Evolutionary conservation across 2,113 vertebrate genomes (phyloP).

Genomic region (Bombycilla garrulus): DNA sequence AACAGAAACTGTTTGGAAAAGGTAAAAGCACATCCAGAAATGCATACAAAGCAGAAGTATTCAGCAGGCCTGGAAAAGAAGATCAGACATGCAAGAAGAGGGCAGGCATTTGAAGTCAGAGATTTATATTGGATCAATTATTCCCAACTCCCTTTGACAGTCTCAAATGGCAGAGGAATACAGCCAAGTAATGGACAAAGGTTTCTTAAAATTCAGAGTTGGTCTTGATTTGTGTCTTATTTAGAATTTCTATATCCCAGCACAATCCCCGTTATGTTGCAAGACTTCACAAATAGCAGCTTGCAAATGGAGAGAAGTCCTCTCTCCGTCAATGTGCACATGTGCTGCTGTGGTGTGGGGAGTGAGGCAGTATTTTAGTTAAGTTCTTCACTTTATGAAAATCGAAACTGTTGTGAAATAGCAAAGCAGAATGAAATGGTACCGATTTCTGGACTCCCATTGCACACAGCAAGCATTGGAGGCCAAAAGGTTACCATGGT

Average conservation of each 20-base stretch:
- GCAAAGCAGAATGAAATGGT: not conserved
- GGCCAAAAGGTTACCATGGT: not conserved
- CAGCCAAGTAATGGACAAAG: not conserved
- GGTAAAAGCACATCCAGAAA: not conserved
- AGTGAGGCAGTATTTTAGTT: not conserved
- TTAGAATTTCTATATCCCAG: not conserved
- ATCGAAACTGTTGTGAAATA: not conserved
- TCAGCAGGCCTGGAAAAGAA: not conserved
- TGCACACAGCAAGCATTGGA: not conserved
- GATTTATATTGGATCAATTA: not conserved
- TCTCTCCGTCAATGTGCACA: not conserved
- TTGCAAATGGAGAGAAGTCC: not conserved
- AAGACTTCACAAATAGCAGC: not conserved
- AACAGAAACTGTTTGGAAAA: not conserved
- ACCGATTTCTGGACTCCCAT: not conserved
- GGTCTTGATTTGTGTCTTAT: not conserved
- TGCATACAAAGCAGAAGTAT: not conserved
- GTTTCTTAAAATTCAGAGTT: not conserved
- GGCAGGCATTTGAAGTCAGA: not conserved
- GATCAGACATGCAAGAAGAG: not conserved
- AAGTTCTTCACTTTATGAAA: not conserved
- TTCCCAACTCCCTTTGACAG: not conserved
- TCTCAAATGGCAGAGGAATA: not conserved
- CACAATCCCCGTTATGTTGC: not conserved
- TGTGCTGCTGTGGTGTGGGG: not conserved